Evolutionary conservation across 2,113 vertebrate genomes (phyloP).

Genomic region (Eulemur macaco): DNA sequence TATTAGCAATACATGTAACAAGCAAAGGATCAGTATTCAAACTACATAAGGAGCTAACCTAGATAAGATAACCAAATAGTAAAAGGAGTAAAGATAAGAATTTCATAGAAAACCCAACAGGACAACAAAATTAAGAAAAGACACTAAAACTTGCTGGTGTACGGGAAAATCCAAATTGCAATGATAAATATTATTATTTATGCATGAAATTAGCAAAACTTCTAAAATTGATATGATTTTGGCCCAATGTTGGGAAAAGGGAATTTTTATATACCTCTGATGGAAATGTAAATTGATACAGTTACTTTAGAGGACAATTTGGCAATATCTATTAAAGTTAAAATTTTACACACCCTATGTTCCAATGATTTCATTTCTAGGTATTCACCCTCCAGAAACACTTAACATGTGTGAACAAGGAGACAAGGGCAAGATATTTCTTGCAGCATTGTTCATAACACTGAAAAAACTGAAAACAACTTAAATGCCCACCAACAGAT

Average conservation of each 20-base stretch:
- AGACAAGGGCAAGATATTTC: background rate
- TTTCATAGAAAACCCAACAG: background rate
- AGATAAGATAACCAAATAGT: background rate
- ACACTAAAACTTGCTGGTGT: background rate
- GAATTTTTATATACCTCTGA: background rate
- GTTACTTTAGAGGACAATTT: background rate
- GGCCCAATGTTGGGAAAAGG: background rate
- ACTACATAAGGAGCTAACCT: background rate
- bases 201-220: background rate
- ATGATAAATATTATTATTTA: background rate
- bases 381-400: background rate
- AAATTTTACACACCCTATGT: background rate
- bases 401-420: background rate
- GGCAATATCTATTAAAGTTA: constrained; percentile 12
- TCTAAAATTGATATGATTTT: background rate
- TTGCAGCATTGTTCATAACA: constrained; percentile 17
- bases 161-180: background rate
- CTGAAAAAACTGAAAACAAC: background rate
- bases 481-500: background rate
- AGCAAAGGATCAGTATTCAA: background rate
- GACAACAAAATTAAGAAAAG: background rate
- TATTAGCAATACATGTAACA: background rate
- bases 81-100: background rate
- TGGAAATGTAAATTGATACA: background rate
- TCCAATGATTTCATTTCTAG: constrained; percentile 11